Conservation (phyloP, 2,113 vertebrate genomes). For the Oriolus oriolus region DNA sequence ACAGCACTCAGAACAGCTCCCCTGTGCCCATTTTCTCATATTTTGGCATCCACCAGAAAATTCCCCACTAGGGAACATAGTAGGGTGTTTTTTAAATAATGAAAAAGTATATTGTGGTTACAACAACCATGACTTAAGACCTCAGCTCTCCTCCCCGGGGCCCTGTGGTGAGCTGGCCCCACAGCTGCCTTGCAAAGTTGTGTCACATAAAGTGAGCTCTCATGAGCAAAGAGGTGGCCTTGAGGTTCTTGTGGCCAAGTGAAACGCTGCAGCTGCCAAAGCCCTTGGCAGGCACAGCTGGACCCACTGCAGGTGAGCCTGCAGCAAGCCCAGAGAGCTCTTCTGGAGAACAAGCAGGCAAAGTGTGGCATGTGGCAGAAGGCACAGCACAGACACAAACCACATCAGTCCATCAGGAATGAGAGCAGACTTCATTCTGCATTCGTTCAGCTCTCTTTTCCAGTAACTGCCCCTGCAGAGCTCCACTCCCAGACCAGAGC, state of each 20-base stretch:
- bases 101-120: constrained; percentile 4
- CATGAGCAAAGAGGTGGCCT: not conserved
- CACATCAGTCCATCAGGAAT: not conserved
- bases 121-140: not conserved
- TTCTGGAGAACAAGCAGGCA: not conserved
- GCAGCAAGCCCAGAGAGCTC: not conserved
- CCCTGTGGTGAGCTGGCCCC: not conserved
- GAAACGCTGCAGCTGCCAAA: constrained; percentile 24
- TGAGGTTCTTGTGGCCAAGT: not conserved
- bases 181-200: not conserved
- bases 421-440: not conserved
- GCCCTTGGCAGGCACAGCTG: not conserved
- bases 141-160: not conserved
- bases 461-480: not conserved
- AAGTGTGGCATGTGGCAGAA: not conserved
- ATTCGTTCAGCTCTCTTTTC: not conserved
- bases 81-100: not conserved
- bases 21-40: not conserved
- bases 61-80: not conserved
- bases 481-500: not conserved
- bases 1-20: not conserved
- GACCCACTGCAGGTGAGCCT: not conserved
- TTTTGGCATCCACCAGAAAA: not conserved
- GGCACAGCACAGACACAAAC: not conserved
- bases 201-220: not conserved